Percentiles rank a stretch among this genome's conserved stretches.
phyloP scores from a whole-genome alignment of 2,888 invertebrate genomes.

The Watsonalla binaria region DNA sequence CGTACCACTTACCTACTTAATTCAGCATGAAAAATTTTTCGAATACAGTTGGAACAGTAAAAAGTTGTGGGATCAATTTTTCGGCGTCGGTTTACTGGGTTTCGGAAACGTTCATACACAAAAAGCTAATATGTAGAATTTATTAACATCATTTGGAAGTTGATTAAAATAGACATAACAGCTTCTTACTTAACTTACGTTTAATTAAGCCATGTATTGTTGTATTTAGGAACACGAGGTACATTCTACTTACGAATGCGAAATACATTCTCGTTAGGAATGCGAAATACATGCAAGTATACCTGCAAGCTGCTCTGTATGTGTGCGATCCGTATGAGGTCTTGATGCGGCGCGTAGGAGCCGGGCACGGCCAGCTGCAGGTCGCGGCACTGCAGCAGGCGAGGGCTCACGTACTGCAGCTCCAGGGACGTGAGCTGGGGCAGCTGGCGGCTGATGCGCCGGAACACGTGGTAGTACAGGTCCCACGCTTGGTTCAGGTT shows the following conservation, averaged over 20 bases:
- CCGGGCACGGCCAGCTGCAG: conserved; percentile 98
- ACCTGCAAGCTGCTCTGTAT: conserved; percentile 95
- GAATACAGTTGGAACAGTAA: too few species aligned
- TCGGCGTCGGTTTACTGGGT: too few species aligned
- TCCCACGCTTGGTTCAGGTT: conserved; percentile 99
- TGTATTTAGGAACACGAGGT: background rate
- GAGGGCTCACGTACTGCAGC: conserved; percentile 97
- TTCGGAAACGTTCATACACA: too few species aligned
- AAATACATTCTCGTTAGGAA: too few species aligned
- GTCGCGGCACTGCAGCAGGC: conserved; percentile 92
- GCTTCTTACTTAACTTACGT: too few species aligned
- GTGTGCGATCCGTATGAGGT: conserved; percentile 91
- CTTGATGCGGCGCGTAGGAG: conserved; percentile 95
- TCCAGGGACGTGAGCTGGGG: conserved; percentile 94
- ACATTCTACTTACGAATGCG: background rate
- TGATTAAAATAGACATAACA: background rate
- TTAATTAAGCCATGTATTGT: too few species aligned
- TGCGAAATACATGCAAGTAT: background rate
- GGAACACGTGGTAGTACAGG: conserved; percentile 98
- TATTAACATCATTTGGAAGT: too few species aligned
- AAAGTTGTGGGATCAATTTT: too few species aligned
- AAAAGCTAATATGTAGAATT: too few species aligned
- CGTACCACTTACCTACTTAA: too few species aligned
- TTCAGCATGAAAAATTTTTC: too few species aligned
- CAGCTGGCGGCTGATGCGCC: conserved; percentile 96